Percentiles rank a stretch among this genome's conserved stretches.
Evolutionary conservation across 2,888 invertebrate genomes (phyloP).

Genomic region (Oscheius sp.): DNA sequence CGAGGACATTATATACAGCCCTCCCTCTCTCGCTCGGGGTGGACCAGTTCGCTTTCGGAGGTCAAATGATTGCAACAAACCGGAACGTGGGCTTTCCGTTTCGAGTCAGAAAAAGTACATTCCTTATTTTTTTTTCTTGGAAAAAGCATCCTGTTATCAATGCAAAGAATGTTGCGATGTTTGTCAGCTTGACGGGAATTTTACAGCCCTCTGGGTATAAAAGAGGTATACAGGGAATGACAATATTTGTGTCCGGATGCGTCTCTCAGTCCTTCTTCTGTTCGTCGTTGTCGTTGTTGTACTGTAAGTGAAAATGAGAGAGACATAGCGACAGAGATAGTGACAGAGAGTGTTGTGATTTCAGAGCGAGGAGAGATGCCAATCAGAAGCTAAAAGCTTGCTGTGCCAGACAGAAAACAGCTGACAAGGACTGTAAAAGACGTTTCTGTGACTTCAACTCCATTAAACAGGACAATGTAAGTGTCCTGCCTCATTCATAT

Average conservation of each 20-base stretch:
- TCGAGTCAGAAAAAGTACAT: too few relatives aligned
- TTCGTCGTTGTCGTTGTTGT: slow-evolving; percentile 1
- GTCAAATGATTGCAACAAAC: slow-evolving; percentile 18
- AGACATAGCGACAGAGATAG: too few relatives aligned
- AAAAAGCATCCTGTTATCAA: too few relatives aligned
- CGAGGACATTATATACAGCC: background rate
- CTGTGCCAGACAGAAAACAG: slow-evolving; percentile 68
- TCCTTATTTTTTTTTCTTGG: too few relatives aligned
- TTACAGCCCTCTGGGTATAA: slow-evolving; percentile 5
- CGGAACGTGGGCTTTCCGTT: background rate
- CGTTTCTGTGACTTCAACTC: slow-evolving; percentile 68
- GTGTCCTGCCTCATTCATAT: background rate
- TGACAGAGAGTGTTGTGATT: background rate
- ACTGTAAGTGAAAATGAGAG: background rate
- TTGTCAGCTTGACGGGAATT: background rate
- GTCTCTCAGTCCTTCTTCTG: background rate
- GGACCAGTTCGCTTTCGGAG: slow-evolving; percentile 5
- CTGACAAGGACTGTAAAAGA: slow-evolving; percentile 68
- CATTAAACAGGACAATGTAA: slow-evolving; percentile 66
- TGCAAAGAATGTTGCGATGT: slow-evolving; percentile 5
- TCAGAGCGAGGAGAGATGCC: slow-evolving; percentile 37
- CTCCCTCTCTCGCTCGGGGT: too few relatives aligned
- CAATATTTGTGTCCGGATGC: slow-evolving; percentile 7
- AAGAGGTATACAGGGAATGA: background rate
- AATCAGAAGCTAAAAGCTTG: slow-evolving; percentile 68